These are phyloP conservation scores for Pseudomugil tenellus DNA, from an alignment of 2,797 vertebrate genomes.

Conservation along the genomic window DNA sequence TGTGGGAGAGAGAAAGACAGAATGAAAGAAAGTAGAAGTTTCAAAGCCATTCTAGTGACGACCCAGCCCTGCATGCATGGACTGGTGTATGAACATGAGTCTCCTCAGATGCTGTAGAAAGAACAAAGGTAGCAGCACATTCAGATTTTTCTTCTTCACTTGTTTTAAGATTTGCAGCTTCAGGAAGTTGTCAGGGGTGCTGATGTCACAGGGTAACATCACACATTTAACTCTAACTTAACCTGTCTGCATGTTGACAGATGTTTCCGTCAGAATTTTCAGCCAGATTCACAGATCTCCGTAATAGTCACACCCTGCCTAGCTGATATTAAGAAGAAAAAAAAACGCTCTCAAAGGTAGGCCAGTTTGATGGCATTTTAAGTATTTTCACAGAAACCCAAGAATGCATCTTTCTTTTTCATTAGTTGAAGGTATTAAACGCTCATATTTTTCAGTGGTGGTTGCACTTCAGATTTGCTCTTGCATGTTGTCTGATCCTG, in stretches of 20 bases:
- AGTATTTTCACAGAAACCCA: conserved; percentile 82
- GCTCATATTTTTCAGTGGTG: conserved; percentile 81
- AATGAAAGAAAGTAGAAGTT: conserved; percentile 59
- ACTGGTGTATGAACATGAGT: conserved; percentile 60
- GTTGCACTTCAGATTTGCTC: conserved; percentile 83
- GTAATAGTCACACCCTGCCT: conserved; percentile 86
- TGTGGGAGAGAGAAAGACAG: conserved; percentile 45
- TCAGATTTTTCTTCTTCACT: conserved; percentile 45
- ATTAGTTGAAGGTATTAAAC: conserved; percentile 80
- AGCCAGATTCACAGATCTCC: conserved; percentile 84
- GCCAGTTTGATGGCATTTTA: conserved; percentile 83
- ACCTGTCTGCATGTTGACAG: conserved; percentile 89
- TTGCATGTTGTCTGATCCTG: conserved; percentile 84
- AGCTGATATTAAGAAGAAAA: conserved; percentile 88
- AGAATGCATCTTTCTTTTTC: conserved; percentile 84
- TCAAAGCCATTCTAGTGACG: conserved; percentile 52
- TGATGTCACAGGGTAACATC: conserved; percentile 59
- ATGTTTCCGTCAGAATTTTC: conserved; percentile 88
- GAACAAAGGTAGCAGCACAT: conserved; percentile 49
- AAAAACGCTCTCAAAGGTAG: conserved; percentile 86
- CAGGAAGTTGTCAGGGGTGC: conserved; percentile 56
- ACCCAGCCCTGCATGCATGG: conserved; percentile 80
- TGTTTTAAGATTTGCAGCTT: conserved; percentile 58
- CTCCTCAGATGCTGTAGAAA: conserved; percentile 55
- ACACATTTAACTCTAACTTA: conserved; percentile 81